These are phyloP conservation scores for Mycogona germanica DNA, from an alignment of 2,888 invertebrate species.

Conservation along the genomic window DNA sequence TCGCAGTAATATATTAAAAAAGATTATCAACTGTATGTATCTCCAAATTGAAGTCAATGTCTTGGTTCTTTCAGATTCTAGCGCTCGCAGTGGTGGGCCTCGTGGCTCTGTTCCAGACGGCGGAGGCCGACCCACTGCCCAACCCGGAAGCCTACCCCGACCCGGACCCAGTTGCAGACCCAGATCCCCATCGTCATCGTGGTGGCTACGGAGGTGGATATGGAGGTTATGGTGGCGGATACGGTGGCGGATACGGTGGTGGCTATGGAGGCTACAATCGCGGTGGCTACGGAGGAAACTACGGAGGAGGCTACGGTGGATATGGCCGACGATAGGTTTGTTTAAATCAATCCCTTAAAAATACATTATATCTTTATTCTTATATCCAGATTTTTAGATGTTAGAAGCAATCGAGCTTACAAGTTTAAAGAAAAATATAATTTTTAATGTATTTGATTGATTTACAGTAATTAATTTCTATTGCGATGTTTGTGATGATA, in stretches of 20 bases:
- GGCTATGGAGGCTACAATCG: slow-evolving; percentile 4
- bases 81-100: not conserved
- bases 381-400: too few relatives aligned
- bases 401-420: too few relatives aligned
- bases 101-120: slow-evolving; percentile 1
- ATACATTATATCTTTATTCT: too few relatives aligned
- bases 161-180: not conserved
- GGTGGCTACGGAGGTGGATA: not conserved
- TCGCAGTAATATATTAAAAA: too few relatives aligned
- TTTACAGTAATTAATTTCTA: too few relatives aligned
- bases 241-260: not conserved
- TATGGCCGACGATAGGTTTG: not conserved
- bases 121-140: slow-evolving; percentile 2
- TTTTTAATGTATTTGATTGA: too few relatives aligned
- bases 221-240: not conserved
- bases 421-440: too few relatives aligned
- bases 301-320: not conserved
- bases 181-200: not conserved
- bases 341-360: not conserved
- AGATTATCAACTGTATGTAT: too few relatives aligned
- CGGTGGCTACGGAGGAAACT: not conserved
- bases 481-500: too few relatives aligned
- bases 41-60: too few relatives aligned
- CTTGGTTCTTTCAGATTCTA: slow-evolving; percentile 4
- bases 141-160: slow-evolving; percentile 7